Percentiles rank a stretch among this genome's conserved stretches.
phyloP scores from a whole-genome alignment of 2,797 vertebrate species.

The Cirrhinus mrigala region DNA sequence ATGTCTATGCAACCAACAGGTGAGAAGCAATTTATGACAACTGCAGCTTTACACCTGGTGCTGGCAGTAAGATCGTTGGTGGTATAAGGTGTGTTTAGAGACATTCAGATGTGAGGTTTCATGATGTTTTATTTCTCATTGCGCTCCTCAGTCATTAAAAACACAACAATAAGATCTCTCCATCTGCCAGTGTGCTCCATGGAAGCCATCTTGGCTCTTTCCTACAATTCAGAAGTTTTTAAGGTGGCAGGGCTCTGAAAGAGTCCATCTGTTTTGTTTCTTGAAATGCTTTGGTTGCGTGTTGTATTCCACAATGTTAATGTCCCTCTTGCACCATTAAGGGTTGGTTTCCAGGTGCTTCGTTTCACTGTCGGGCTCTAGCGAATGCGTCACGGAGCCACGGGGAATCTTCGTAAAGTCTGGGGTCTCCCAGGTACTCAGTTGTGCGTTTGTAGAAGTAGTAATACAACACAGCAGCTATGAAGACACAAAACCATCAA shows the following conservation, averaged over 20 bases:
- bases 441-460: slow-evolving; percentile 96
- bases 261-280: background rate
- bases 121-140: background rate
- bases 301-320: background rate
- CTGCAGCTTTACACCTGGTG: background rate
- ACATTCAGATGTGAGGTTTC: background rate
- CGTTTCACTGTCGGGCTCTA: slow-evolving; percentile 79
- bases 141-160: background rate
- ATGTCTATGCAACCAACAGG: background rate
- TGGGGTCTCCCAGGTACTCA: slow-evolving; percentile 90
- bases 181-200: background rate
- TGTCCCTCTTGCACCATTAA: background rate
- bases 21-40: background rate
- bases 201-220: background rate
- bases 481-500: slow-evolving; percentile 1
- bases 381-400: slow-evolving; percentile 94
- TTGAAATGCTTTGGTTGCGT: background rate
- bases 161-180: background rate
- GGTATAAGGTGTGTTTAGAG: background rate
- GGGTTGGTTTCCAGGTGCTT: background rate
- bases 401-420: slow-evolving; percentile 91
- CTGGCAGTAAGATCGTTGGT: background rate
- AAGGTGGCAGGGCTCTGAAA: background rate
- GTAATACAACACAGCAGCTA: slow-evolving; percentile 92
- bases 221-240: background rate